Evolutionary conservation across 30 jellyfish, hydroid and myxozoan genomes (phyloP).

Genomic region (Rhopilema esculentum): DNA sequence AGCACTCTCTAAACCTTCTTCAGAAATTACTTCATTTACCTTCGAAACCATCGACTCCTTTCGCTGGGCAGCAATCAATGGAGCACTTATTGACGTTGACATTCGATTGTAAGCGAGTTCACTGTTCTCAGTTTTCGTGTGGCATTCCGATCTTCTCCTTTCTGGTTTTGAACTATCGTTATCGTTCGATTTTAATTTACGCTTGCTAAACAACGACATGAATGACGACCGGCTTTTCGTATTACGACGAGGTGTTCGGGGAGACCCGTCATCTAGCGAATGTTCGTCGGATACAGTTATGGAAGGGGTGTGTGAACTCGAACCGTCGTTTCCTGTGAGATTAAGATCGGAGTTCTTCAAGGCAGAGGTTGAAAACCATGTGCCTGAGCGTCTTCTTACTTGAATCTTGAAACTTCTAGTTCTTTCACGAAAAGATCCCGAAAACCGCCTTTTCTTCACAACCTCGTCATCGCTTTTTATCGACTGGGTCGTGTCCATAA

Average conservation of each 20-base stretch:
- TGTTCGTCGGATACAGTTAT: slow-evolving; percentile 15
- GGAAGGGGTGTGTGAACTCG: slow-evolving; percentile 31
- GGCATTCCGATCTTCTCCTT: slow-evolving; percentile 61
- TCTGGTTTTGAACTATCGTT: slow-evolving; percentile 41
- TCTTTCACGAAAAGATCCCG: slow-evolving; percentile 70
- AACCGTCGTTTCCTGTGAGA: background rate
- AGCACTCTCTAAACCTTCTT: slow-evolving; percentile 28
- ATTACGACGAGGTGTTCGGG: slow-evolving; percentile 12
- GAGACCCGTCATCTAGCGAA: slow-evolving; percentile 25
- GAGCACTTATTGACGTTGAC: slow-evolving; percentile 48
- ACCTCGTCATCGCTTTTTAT: slow-evolving; percentile 29
- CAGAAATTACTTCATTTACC: slow-evolving; percentile 43
- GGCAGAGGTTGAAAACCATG: slow-evolving; percentile 65
- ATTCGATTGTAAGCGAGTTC: slow-evolving; percentile 16
- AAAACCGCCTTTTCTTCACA: slow-evolving; percentile 58
- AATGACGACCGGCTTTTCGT: slow-evolving; percentile 49
- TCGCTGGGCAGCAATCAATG: slow-evolving; percentile 30
- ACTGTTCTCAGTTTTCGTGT: background rate
- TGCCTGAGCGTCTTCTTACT: slow-evolving; percentile 71
- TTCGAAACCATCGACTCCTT: slow-evolving; percentile 46
- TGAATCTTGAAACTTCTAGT: slow-evolving; percentile 64
- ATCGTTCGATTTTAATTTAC: slow-evolving; percentile 32
- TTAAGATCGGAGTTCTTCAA: slow-evolving; percentile 44
- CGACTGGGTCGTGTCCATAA: slow-evolving; percentile 11
- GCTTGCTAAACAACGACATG: slow-evolving; percentile 48